Base-by-base conservation (phyloP, 2,888 invertebrate genomes). In the Drosophila kambysellisi region DNA sequence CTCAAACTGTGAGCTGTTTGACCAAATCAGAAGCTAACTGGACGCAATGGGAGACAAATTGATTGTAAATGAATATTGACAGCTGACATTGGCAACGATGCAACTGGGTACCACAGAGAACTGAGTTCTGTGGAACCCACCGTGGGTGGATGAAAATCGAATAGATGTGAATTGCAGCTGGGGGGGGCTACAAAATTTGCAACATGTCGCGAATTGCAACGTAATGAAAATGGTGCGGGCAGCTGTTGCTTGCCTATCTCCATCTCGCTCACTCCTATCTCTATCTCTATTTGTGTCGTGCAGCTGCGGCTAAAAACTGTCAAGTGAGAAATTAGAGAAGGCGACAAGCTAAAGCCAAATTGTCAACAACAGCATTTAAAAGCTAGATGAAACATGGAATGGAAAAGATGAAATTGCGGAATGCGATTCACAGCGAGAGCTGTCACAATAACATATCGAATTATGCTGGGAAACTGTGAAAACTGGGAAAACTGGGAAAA, bases 51-150 rank as follows among this genome's bases (percentile, higher is more conserved):
- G 76, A 87, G 88, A 86, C 82, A 83, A 86, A 86, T 88, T 88
- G 88, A 86, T 87, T 88, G 86, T 83, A 84, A 88, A 87, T 88
- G 84, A 88, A 88, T 87, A 88, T 87, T 87, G 88, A 88, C 88
- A 88, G 86, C 78, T 80, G 84, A 86, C 90, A 90, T 76, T 77
- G 82, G 52, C 81, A 82, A 60, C 75, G 58, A 62, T 60, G 37
- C 52, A 66, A 61, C 46, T 62, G 79, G 7, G 32, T 50, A 12
- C 37, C 51, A 64, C 53, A 35, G 54, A 66, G 63, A 63, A 39
- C 25, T 2, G 43, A 32, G 66, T 35, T 33, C 15, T 32, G n/a
- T n/a, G 4, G 29, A 66, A 66, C 12, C 52, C 54, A 66, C 9
- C 46, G 35, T 65, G n/a, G 12, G 35, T 15, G 17, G 37, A 2